These are phyloP conservation scores for Diphyllodes magnificus DNA, from an alignment of 2,113 vertebrate species.

Conservation along the genomic window DNA sequence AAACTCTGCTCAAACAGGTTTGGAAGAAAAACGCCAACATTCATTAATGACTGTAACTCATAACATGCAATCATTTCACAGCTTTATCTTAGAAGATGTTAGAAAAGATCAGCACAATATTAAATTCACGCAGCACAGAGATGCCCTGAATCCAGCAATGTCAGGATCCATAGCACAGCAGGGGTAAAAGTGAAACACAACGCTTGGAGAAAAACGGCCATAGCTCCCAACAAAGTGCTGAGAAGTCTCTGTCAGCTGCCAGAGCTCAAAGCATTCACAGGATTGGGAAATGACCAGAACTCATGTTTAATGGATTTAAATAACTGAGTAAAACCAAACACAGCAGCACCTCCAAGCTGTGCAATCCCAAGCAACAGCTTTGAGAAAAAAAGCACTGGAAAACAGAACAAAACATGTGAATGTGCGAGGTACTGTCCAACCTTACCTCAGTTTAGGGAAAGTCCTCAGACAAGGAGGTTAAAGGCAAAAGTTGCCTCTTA, in stretches of 20 bases:
- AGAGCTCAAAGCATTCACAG: neutral
- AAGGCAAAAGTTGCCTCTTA: neutral
- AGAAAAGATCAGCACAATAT: neutral
- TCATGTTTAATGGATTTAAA: neutral
- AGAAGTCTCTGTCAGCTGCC: neutral
- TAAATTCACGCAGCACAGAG: neutral
- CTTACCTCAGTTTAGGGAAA: neutral
- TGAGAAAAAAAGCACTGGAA: neutral
- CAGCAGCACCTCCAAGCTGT: neutral
- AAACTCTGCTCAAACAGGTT: neutral
- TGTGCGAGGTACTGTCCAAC: neutral
- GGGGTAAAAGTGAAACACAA: neutral
- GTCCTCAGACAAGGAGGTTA: neutral
- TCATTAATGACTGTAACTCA: neutral
- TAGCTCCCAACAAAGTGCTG: neutral
- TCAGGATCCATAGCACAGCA: neutral
- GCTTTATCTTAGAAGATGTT: neutral
- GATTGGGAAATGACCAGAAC: neutral
- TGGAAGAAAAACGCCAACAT: neutral
- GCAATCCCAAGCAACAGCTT: neutral
- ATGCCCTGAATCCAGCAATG: neutral
- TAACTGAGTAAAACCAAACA: neutral
- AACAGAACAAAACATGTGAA: neutral
- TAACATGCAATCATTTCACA: neutral
- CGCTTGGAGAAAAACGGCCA: neutral